phyloP scores from a whole-genome alignment of 1,140 invertebrate genomes.

The Solenopsis invicta region DNA sequence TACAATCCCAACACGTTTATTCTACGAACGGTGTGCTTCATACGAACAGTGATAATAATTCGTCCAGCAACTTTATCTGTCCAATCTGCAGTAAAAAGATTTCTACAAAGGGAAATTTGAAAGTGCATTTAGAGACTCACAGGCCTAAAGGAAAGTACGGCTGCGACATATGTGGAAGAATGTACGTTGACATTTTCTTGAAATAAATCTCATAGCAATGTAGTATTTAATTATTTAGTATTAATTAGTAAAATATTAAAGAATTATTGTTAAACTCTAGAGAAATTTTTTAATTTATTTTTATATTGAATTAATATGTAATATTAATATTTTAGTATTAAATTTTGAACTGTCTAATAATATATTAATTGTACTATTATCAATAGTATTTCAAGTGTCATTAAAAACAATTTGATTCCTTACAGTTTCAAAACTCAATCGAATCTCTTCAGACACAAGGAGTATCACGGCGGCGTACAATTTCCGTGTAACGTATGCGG shows the following conservation, averaged over 20 bases:
- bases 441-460: slow-evolving; percentile 90
- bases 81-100: slow-evolving; percentile 89
- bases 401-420: slow-evolving; percentile 62
- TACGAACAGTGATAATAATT: slow-evolving; percentile 77
- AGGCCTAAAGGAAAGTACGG: slow-evolving; percentile 89
- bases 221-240: background rate
- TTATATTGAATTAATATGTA: background rate
- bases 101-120: slow-evolving; percentile 89
- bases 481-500: slow-evolving; percentile 90
- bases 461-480: slow-evolving; percentile 89
- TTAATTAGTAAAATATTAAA: slow-evolving; percentile 13
- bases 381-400: background rate
- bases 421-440: slow-evolving; percentile 91
- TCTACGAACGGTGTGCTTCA: slow-evolving; percentile 83
- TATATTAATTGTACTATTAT: background rate
- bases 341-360: slow-evolving; percentile 1
- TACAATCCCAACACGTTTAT: slow-evolving; percentile 80
- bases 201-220: slow-evolving; percentile 25
- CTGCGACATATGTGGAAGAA: slow-evolving; percentile 90
- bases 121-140: slow-evolving; percentile 90
- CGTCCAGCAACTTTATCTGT: slow-evolving; percentile 86
- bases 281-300: slow-evolving; percentile 7
- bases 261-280: background rate
- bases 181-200: slow-evolving; percentile 87
- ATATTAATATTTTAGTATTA: slow-evolving; percentile 19